Base-by-base conservation (phyloP, 2,113 vertebrate genomes). In the Cavia aperea region DNA sequence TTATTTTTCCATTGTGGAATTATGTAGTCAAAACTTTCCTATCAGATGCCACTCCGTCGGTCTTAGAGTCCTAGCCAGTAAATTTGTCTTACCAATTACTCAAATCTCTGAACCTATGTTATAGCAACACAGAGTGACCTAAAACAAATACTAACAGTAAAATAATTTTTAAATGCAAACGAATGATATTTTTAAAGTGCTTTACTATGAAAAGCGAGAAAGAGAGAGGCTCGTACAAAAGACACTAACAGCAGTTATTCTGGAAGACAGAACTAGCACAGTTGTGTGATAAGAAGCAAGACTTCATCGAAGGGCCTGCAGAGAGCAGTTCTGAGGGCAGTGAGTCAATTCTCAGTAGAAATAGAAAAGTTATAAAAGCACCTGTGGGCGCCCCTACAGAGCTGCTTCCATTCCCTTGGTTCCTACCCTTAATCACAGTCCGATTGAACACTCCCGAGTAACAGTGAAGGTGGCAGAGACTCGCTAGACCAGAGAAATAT, bases 401-500 rank as follows among this genome's bases (percentile, higher is more conserved):
- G n/a, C 2, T 31, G 68, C 16, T 89, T 46, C 14, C 19, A 33
- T 49, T 68, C 36, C 7, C 63, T 89, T 87, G 65, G n/a, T 89
- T 83, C 9, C 36, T 88, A 19, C 43, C 63, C 21, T 91, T 93
- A 73, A 92, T 93, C 89, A 88, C 21, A 54, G 77, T 79, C 60
- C 33, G 23, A 66, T 79, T 93, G 39, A 85, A 60, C 79, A 78
- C 89, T 91, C 43, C 6, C 29, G 60, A 19, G 49, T 68, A 49
- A 93, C 91, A 72, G 56, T 78, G 49, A 91, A 3, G 63, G 56
- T 89, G 10, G 5, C 77, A 92, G 46, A 60, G 10, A 78, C 54
- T 89, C 89, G 91, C 77, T 85, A 91, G 26, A 92, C 81, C 60
- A 92, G 58, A 94, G 79, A 92, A 91, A 89, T 68, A 66, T 39